Evolutionary conservation across 2,113 vertebrate genomes (phyloP).

Genomic region (Manacus vitellinus): DNA sequence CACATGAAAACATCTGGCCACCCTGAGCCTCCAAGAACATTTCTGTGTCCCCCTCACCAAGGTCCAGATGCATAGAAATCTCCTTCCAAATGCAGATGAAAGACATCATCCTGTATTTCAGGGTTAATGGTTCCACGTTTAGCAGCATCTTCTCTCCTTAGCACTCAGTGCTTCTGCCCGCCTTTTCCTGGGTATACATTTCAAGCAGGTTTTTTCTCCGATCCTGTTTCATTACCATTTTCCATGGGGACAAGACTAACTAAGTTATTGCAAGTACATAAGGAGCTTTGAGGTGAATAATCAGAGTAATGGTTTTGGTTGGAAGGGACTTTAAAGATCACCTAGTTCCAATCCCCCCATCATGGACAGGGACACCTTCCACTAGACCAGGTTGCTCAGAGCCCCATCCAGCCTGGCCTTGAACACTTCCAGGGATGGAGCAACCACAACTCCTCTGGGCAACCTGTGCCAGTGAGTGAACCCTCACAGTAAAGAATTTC

Average conservation of each 20-base stretch:
- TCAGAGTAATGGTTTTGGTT: neutral
- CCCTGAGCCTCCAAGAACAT: neutral
- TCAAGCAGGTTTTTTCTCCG: neutral
- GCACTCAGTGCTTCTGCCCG: neutral
- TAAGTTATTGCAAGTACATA: neutral
- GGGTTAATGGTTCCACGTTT: neutral
- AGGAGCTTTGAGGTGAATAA: neutral
- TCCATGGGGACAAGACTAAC: neutral
- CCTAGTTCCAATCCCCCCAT: neutral
- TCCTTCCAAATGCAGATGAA: neutral
- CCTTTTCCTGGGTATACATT: neutral
- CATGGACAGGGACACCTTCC: neutral
- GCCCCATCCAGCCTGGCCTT: neutral
- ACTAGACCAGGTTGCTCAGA: neutral
- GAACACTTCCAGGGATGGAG: neutral
- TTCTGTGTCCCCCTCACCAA: neutral
- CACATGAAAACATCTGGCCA: rapidly evolving
- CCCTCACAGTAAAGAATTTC: neutral
- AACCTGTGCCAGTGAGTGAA: neutral
- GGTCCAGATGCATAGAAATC: neutral
- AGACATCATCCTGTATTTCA: neutral
- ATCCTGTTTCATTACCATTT: neutral
- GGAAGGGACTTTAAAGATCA: neutral
- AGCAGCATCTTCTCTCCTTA: neutral
- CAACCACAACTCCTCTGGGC: neutral